phyloP scores from a whole-genome alignment of 2,888 invertebrate species.

The Subacronicta megacephala region DNA sequence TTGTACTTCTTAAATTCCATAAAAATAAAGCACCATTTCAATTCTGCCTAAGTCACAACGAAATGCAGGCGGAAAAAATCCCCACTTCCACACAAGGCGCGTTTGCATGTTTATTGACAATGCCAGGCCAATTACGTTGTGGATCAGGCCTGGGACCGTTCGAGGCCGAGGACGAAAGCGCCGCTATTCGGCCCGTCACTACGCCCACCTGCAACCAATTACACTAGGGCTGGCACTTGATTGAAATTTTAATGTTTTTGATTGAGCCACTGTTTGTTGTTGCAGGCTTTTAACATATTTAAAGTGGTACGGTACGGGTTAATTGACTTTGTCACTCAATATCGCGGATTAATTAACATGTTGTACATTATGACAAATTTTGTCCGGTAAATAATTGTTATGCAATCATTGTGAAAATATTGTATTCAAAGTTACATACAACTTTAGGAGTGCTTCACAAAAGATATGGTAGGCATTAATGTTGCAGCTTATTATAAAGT shows the following conservation, averaged over 20 bases:
- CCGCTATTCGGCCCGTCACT: constrained; percentile 19
- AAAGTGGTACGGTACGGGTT: background rate
- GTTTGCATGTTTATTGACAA: constrained; percentile 48
- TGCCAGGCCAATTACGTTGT: constrained; percentile 37
- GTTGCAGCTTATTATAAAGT: constrained; percentile 1
- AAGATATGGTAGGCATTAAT: background rate
- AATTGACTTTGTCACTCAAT: background rate
- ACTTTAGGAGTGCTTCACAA: background rate
- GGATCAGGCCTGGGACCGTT: constrained; percentile 20
- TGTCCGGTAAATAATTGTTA: no score
- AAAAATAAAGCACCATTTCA: constrained; percentile 10
- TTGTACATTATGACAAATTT: no score
- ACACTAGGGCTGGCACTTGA: constrained; percentile 18
- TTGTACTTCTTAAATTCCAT: no score
- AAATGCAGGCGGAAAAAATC: constrained; percentile 15
- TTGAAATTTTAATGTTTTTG: constrained; percentile 27
- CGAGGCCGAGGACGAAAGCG: constrained; percentile 20
- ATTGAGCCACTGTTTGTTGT: constrained; percentile 8
- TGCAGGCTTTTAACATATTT: constrained; percentile 3
- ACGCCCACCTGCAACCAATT: constrained; percentile 38
- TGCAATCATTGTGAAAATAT: no score
- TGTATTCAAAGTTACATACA: background rate
- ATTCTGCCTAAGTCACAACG: background rate
- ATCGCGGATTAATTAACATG: background rate
- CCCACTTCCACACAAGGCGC: constrained; percentile 19